phyloP scores from a whole-genome alignment of 2,113 vertebrate species.

The Laticauda colubrina region DNA sequence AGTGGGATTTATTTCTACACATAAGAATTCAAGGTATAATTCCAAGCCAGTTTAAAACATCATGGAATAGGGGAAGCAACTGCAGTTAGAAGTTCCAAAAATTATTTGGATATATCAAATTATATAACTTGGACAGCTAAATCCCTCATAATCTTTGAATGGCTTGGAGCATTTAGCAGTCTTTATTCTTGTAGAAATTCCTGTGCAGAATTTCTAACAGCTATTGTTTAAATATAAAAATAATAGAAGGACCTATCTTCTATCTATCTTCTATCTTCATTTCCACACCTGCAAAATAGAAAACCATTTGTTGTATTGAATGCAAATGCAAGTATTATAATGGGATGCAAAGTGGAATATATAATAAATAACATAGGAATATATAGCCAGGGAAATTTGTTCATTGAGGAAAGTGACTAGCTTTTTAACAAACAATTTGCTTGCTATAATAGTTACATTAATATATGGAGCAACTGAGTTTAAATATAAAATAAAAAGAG shows the following conservation, averaged over 20 bases:
- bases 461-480: not conserved
- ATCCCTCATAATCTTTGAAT: not conserved
- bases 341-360: not conserved
- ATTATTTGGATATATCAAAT: not conserved
- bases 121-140: not conserved
- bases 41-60: not conserved
- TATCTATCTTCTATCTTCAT: conserved; percentile 30
- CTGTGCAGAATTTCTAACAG: not conserved
- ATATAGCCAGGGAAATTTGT: not conserved
- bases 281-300: conserved; percentile 25
- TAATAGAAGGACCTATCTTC: conserved; percentile 22
- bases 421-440: not conserved
- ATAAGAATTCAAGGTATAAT: not conserved
- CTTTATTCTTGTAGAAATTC: not conserved
- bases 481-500: not conserved
- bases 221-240: not conserved
- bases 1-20: not conserved
- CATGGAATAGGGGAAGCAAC: not conserved
- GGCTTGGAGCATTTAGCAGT: not conserved
- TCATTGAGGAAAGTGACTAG: accelerated
- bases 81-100: not conserved
- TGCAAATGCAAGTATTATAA: not conserved
- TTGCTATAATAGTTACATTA: not conserved
- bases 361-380: conserved; percentile 2
- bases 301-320: conserved; percentile 24